Conservation (phyloP, 2,113 vertebrate genomes). For the Lucifuga dentata region DNA sequence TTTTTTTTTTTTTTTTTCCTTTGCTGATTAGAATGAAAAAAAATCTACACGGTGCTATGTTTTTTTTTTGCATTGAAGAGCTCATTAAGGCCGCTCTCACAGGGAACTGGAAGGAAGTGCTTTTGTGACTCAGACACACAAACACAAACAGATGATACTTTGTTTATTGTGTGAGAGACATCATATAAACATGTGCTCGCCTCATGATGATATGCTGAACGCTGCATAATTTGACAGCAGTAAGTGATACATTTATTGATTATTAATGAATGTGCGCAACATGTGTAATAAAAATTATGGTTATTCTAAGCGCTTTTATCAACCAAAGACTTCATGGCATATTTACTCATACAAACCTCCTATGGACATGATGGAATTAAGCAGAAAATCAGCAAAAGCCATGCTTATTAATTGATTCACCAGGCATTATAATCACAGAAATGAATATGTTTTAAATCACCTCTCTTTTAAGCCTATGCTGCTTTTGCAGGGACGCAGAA, state of each 20-base stretch:
- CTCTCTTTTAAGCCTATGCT: constrained; percentile 33
- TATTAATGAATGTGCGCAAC: constrained; percentile 31
- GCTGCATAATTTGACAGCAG: constrained; percentile 5
- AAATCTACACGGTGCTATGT: constrained; percentile 55
- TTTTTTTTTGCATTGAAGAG: constrained; percentile 63
- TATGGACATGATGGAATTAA: constrained; percentile 32
- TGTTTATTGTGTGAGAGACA: constrained; percentile 47
- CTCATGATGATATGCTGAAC: constrained; percentile 21
- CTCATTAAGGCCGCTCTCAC: constrained; percentile 70
- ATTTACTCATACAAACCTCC: constrained; percentile 13
- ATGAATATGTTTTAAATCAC: constrained; percentile 50
- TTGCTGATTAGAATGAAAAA: constrained; percentile 75
- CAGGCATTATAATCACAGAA: constrained; percentile 31
- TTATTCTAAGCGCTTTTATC: constrained; percentile 19
- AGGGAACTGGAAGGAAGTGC: constrained; percentile 40
- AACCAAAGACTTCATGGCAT: constrained; percentile 32
- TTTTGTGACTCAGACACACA: constrained; percentile 47
- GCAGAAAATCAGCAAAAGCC: no score
- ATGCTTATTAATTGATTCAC: no score
- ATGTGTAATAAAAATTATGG: constrained; percentile 34
- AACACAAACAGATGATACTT: constrained; percentile 34
- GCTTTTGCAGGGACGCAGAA: constrained; percentile 47
- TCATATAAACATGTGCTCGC: constrained; percentile 20
- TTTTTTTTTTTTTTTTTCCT: constrained; percentile 55
- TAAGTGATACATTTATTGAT: constrained; percentile 55